Evolutionary conservation across 2,888 invertebrate genomes (phyloP).

Genomic region (Ecdyonurus torrentis): DNA sequence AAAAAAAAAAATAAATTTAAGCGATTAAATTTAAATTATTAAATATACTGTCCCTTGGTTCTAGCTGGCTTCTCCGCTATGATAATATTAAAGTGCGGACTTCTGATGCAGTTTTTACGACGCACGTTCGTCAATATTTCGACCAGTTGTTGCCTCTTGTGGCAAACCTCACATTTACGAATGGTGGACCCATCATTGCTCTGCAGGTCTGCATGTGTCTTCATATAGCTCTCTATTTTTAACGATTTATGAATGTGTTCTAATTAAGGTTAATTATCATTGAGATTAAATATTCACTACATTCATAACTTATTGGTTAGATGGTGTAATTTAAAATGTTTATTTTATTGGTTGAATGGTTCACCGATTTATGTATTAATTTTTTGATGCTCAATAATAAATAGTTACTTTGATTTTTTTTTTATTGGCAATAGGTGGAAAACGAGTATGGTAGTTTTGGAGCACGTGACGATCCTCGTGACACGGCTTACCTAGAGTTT

Average conservation of each 20-base stretch:
- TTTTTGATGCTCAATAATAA: too few relatives aligned
- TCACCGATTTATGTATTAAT: too few relatives aligned
- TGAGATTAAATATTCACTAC: too few relatives aligned
- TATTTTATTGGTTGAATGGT: too few relatives aligned
- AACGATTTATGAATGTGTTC: too few relatives aligned
- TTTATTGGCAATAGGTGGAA: slow-evolving; percentile 31
- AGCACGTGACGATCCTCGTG: slow-evolving; percentile 9
- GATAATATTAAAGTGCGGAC: slow-evolving; percentile 29
- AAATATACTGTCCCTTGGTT: not conserved
- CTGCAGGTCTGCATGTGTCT: too few relatives aligned
- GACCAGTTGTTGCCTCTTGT: slow-evolving; percentile 25
- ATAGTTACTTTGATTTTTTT: too few relatives aligned
- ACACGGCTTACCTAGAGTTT: slow-evolving; percentile 23
- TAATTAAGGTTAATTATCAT: too few relatives aligned
- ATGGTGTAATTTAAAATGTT: too few relatives aligned
- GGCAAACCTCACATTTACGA: slow-evolving; percentile 26
- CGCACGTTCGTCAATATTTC: slow-evolving; percentile 27
- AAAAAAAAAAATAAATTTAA: not conserved
- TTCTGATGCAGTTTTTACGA: slow-evolving; percentile 25
- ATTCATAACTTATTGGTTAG: too few relatives aligned
- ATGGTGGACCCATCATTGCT: slow-evolving; percentile 34
- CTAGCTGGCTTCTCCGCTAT: slow-evolving; percentile 29
- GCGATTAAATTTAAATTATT: not conserved
- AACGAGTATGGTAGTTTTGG: slow-evolving; percentile 34
- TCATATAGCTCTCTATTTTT: too few relatives aligned